Conservation (phyloP, 2,113 vertebrate genomes). For the Okapia johnstoni region DNA sequence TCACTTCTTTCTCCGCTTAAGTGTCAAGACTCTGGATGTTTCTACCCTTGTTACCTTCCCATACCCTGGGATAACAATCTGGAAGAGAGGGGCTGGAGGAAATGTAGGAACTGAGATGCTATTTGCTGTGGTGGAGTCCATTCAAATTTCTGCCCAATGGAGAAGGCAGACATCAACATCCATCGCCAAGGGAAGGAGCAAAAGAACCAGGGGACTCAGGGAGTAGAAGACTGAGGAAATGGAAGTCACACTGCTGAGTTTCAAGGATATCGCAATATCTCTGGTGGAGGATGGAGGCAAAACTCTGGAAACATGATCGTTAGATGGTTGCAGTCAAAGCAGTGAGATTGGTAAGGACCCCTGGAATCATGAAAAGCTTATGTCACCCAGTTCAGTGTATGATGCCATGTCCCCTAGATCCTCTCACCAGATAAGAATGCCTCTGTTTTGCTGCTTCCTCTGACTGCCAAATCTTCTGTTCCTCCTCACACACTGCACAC, state of each 20-base stretch:
- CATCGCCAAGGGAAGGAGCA: accelerated
- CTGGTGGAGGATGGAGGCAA: neutral
- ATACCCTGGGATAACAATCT: neutral
- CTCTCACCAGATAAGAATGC: neutral
- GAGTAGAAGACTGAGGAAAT: neutral
- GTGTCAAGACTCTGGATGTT: neutral
- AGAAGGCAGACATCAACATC: neutral
- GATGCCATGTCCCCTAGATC: neutral
- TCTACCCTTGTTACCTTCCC: neutral
- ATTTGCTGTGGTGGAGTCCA: neutral
- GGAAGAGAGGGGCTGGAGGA: neutral
- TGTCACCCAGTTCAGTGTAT: neutral
- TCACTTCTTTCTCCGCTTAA: neutral
- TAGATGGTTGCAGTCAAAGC: neutral
- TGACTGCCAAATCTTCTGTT: neutral
- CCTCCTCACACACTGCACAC: neutral
- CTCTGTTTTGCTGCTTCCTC: neutral
- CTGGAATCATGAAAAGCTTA: neutral
- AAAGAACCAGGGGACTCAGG: neutral
- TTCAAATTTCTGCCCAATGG: neutral
- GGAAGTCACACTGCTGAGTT: neutral
- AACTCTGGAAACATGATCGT: neutral
- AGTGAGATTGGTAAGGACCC: neutral
- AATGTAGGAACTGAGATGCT: neutral
- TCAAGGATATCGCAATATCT: neutral